phyloP scores from a whole-genome alignment of 2,113 vertebrate species.

The Caloenas nicobarica region DNA sequence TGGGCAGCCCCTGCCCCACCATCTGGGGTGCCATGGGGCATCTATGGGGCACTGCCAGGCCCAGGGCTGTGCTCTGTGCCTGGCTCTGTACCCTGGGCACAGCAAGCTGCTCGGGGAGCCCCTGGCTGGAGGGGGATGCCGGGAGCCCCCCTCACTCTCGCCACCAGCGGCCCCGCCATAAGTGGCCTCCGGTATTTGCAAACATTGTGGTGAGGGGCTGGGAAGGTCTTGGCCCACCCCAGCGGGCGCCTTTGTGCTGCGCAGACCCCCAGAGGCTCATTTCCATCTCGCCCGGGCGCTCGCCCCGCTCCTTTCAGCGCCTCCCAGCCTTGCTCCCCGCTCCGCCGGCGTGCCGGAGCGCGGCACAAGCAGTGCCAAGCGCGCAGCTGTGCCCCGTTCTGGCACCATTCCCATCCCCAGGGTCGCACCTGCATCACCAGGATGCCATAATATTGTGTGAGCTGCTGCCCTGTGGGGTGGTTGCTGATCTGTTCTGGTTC shows the following conservation, averaged over 20 bases:
- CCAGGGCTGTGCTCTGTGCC: background rate
- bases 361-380: background rate
- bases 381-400: background rate
- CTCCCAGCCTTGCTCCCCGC: background rate
- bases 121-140: background rate
- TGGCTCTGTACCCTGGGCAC: background rate
- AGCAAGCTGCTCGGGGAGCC: fast-evolving
- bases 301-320: background rate
- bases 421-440: fast-evolving
- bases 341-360: background rate
- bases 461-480: fast-evolving
- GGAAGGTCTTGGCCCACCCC: slow-evolving; percentile 59
- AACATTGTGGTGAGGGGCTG: slow-evolving; percentile 57
- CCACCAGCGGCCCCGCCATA: background rate
- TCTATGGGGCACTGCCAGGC: background rate
- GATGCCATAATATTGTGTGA: fast-evolving
- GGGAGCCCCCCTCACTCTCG: background rate
- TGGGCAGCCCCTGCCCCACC: background rate
- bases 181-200: slow-evolving; percentile 68
- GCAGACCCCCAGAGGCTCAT: slow-evolving; percentile 48
- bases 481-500: background rate
- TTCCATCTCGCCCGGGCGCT: slow-evolving; percentile 46
- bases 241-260: slow-evolving; percentile 57
- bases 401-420: fast-evolving
- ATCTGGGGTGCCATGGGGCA: background rate